A percentile compares a stretch with the other conserved stretches of the same genome.
Conservation (phyloP, 1,140 invertebrate species). For the Diachasma alloeum region DNA sequence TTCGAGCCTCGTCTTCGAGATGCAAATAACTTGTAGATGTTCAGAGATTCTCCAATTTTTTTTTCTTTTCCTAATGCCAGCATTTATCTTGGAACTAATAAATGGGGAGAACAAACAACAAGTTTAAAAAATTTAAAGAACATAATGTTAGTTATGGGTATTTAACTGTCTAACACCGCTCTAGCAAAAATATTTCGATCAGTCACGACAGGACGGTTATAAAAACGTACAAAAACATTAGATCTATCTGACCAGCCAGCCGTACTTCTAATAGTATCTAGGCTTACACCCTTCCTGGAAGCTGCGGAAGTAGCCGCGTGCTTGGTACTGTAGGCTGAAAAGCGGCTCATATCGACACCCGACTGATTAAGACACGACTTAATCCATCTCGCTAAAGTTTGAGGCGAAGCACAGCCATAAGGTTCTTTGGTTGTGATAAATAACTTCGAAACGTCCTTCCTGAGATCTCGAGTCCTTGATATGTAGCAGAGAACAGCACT, state of each 20-base stretch:
- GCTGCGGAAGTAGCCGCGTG: neutral
- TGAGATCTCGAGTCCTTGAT: neutral
- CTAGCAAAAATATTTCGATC: neutral
- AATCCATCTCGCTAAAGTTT: conserved; percentile 7
- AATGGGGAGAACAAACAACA: neutral
- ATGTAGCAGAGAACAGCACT: conserved; percentile 2
- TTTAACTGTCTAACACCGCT: neutral
- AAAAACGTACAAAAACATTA: neutral
- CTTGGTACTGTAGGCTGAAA: neutral
- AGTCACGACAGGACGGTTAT: neutral
- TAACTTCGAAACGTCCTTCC: neutral
- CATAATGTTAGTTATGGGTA: neutral
- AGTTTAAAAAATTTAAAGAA: neutral
- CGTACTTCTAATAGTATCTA: too few relatives aligned
- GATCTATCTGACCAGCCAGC: neutral
- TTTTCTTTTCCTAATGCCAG: neutral
- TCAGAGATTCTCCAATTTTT: neutral
- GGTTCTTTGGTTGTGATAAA: neutral
- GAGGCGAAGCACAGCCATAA: neutral
- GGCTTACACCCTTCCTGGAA: neutral
- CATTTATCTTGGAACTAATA: neutral
- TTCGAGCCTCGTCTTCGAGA: too few relatives aligned
- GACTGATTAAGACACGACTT: neutral
- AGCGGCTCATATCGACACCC: too few relatives aligned
- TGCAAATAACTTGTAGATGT: too few relatives aligned